Base-by-base conservation (phyloP, 2,113 vertebrate genomes). In the Chroicocephalus ridibundus region DNA sequence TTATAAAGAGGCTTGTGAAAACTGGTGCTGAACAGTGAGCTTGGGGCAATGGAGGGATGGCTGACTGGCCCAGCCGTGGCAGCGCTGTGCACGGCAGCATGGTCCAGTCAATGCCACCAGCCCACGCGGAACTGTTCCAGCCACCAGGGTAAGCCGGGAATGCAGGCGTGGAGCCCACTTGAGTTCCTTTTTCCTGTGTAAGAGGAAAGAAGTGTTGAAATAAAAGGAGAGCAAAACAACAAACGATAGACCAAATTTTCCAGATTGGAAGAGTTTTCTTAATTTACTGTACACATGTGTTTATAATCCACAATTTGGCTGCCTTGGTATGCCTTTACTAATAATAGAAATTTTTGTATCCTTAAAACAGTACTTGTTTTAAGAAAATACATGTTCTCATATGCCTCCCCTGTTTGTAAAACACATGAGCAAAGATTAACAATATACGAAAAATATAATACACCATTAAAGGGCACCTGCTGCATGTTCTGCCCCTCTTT, bases 1-100 rank as follows among this genome's bases (percentile, higher is more conserved):
- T 82, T 65, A 47, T 54, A 57, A 88, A 79, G 32, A 55, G 14
- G n/a, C 72, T 26, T 64, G 54, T 72, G 77, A 51, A 84, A 69
- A 44, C 8, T 81, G 47, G 3, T 42, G 40, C 31, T 77, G 46
- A 81, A 15, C 6, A 51, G 51, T 18, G 51, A 32, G 27, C 27
- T 9, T 44, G 20, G 11, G 46, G 31, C 51, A 61, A 26, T 1
- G 19, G 46, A 74, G 6, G 36, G 34, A 14, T 34, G 38, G 9
- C 0, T 22, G 47, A 0, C 2, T 3, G 51, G 29, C 58, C 40
- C 7, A 4, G 6, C 21, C 2, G 0, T 14, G 34, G 14, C 76
- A 79, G 40, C 0, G 0, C 21, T 34, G 64, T 40, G 66, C 38
- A 16, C 12, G 61, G 42, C 65, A 57, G 52, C 58, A 34, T 0